Evolutionary conservation across 2,888 invertebrate genomes (phyloP).

Genomic region (Ormyrus labotus): DNA sequence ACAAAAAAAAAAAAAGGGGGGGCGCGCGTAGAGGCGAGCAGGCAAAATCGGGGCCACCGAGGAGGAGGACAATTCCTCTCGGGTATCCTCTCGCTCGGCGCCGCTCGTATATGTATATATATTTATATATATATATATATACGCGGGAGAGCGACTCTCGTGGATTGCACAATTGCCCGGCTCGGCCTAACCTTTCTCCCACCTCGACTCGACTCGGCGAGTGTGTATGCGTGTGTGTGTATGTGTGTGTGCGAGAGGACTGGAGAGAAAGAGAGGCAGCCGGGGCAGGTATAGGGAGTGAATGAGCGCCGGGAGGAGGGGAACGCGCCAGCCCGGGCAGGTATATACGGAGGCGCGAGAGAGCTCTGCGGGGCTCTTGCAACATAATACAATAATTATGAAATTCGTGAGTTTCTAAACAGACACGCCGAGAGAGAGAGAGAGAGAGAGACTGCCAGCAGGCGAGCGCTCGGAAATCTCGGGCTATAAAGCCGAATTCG

Average conservation of each 20-base stretch:
- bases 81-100: not conserved
- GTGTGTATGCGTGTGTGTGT: no score
- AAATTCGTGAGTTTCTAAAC: conserved; percentile 75
- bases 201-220: conserved; percentile 21
- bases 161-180: conserved; percentile 72
- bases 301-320: conserved; percentile 26
- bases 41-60: not conserved
- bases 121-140: not conserved
- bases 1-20: not conserved
- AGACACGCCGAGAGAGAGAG: conserved; percentile 53
- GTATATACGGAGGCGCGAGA: conserved; percentile 39
- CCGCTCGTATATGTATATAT: not conserved
- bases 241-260: not conserved
- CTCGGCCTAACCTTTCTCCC: conserved; percentile 73
- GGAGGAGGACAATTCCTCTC: conserved; percentile 19
- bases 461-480: not conserved
- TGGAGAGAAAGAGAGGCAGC: conserved; percentile 1
- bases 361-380: conserved; percentile 64
- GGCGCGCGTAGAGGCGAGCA: conserved; percentile 9
- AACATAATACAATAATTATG: conserved; percentile 75
- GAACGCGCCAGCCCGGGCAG: conserved; percentile 16
- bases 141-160: conserved; percentile 26
- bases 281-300: conserved; percentile 42
- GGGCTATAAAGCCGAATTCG: no score
- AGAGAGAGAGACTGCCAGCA: conserved; percentile 4